A percentile compares a stretch with the other conserved stretches of the same genome.
phyloP scores from a whole-genome alignment of 2,797 vertebrate species.

The Sciurus carolinensis region DNA sequence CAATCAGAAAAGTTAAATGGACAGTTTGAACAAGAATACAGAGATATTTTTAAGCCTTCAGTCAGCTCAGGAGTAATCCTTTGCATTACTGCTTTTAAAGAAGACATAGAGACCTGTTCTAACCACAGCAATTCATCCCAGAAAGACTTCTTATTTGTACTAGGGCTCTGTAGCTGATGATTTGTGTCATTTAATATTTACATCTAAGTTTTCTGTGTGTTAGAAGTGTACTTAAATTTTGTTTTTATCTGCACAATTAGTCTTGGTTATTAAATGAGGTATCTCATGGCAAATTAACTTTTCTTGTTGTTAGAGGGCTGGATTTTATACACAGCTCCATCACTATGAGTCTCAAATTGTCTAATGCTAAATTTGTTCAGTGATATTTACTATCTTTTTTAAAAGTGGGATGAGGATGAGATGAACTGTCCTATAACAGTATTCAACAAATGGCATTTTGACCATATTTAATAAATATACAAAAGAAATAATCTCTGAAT shows the following conservation, averaged over 20 bases:
- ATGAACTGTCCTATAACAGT: background rate
- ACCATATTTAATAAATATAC: background rate
- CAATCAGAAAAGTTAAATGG: background rate
- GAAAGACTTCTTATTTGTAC: background rate
- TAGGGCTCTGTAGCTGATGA: background rate
- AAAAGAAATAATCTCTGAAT: background rate
- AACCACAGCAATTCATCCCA: background rate
- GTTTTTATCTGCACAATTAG: background rate
- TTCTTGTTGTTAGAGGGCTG: accelerated
- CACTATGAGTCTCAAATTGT: background rate
- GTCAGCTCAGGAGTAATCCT: background rate
- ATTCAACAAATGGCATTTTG: background rate
- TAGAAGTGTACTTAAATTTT: background rate
- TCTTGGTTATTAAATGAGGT: background rate
- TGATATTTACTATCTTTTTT: background rate
- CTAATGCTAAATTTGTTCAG: background rate
- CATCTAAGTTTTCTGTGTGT: background rate
- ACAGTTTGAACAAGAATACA: background rate
- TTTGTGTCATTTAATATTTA: background rate
- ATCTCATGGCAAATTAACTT: background rate
- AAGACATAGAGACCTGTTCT: background rate
- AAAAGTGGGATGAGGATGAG: background rate
- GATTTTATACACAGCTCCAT: background rate
- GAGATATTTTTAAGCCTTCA: background rate
- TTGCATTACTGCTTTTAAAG: background rate